Evolutionary conservation across 2,888 invertebrate genomes (phyloP), one percentile per base, ranked within the genome.

Genomic region (Cactoblastis cactorum): DNA sequence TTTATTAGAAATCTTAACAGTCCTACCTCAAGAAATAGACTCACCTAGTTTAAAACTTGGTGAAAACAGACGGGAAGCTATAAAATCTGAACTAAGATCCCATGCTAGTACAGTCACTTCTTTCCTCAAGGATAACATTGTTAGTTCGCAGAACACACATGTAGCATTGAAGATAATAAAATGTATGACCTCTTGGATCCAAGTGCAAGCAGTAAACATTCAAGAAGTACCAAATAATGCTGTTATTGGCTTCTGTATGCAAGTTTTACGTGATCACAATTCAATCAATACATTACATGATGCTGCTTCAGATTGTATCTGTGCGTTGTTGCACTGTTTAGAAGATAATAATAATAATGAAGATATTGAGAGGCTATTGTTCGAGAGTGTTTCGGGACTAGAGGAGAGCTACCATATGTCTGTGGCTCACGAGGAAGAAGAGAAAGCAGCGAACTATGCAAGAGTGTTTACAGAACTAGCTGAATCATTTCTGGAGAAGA

Each of bases 11-110:
- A 93, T 99, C 61, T 91, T 99, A 60, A 97, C 96, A 43, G 96
- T 98, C 19, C 89, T 99, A 68, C 98, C 99, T 3, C 99, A 99
- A 89, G 99, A 99, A 92, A 94, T 98, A 52, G 95, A 95, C 76
- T 95, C 95, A 0, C 84, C 95, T 61, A 93, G 92, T 59, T 86
- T 97, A 52, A 92, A 94, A 68, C 90, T 99, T 54, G 99, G 98
- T 34, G 96, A 96, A 59, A 99, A 98, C 83, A 91, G 99, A 55
- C 91, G 98, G 55, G 92, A 94, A 57, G 95, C 97, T 68, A 92
- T 99, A 38, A 92, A 95, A 63, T 91, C 93, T 50, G 96, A 98
- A 73, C 91, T 98, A 57, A 92, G 93, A 64, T 86, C 90, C 39
- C 94, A 95, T 74, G 93, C 96, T 22, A 92, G 94, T 28, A 91